Conservation (phyloP, 2,113 vertebrate species). For the Lamprologus sp. region DNA sequence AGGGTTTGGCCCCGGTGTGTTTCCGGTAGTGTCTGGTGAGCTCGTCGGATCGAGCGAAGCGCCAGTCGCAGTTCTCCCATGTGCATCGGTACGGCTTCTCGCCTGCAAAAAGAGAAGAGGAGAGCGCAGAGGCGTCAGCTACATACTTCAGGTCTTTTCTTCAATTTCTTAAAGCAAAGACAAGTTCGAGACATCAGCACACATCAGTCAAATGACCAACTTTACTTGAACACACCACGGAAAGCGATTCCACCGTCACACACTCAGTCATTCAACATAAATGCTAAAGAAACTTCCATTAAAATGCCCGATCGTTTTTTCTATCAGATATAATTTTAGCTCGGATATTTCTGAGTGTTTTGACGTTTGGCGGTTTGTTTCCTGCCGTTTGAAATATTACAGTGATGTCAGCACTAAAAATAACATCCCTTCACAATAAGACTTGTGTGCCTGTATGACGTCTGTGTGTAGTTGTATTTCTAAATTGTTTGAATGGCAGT, state of each 20-base stretch:
- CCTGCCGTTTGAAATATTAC: not conserved
- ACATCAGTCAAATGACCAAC: not conserved
- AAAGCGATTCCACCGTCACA: not conserved
- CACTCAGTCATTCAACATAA: not conserved
- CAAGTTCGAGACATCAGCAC: not conserved
- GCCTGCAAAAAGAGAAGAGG: slow-evolving; percentile 18
- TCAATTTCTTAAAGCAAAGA: not conserved
- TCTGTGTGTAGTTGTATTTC: not conserved
- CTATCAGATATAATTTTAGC: not conserved
- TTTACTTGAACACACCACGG: not conserved
- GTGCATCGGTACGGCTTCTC: slow-evolving; percentile 71
- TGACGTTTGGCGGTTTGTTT: not conserved
- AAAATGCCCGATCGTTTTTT: rapidly evolving
- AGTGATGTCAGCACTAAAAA: not conserved
- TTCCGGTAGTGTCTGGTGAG: slow-evolving; percentile 84
- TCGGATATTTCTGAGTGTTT: not conserved
- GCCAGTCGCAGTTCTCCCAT: slow-evolving; percentile 84
- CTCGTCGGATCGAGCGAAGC: slow-evolving; percentile 84
- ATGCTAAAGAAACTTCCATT: not conserved
- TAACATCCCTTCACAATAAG: not conserved
- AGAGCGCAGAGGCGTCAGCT: not conserved
- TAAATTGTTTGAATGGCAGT: not conserved
- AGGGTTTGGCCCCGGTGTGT: slow-evolving; percentile 85
- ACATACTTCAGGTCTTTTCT: not conserved
- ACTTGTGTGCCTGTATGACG: not conserved